phyloP scores from a whole-genome alignment of 2,797 vertebrate genomes.

The Anguilla megastoma region DNA sequence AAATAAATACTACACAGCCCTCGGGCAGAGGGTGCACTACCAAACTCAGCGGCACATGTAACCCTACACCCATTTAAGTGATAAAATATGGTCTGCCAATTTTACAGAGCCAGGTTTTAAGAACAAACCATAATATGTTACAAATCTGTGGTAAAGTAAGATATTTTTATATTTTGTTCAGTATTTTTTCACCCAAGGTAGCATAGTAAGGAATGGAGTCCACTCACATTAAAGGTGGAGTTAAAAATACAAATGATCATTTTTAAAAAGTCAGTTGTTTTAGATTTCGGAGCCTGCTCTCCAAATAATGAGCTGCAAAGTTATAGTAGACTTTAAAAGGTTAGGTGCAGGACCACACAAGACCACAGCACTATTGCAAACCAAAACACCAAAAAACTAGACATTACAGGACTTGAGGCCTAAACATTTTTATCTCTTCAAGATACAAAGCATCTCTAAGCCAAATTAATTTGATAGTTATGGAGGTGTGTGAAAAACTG shows the following conservation, averaged over 20 bases:
- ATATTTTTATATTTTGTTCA: conserved; percentile 39
- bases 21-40: conserved; percentile 44
- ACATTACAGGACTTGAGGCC: conserved; percentile 28
- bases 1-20: conserved; percentile 55
- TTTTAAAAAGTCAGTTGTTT: background rate
- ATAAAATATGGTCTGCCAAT: conserved; percentile 63
- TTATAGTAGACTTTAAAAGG: conserved; percentile 32
- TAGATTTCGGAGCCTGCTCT: background rate
- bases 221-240: conserved; percentile 8
- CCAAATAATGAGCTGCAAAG: conserved; percentile 20
- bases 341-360: conserved; percentile 20
- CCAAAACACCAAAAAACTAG: conserved; percentile 1
- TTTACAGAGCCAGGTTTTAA: conserved; percentile 53
- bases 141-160: conserved; percentile 47
- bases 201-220: background rate
- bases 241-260: conserved; percentile 19
- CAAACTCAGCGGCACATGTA: conserved; percentile 51
- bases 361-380: conserved; percentile 19
- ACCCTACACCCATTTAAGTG: conserved; percentile 56
- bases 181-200: conserved; percentile 25
- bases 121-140: conserved; percentile 53
- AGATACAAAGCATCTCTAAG: conserved; percentile 23
- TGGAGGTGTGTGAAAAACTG: background rate
- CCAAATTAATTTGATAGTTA: background rate
- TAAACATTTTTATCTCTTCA: conserved; percentile 36